A percentile compares a stretch with the other conserved stretches of the same genome.
These are phyloP conservation scores for Dromococcyx pavoninus DNA, from an alignment of 2,797 vertebrate species.

Conservation along the genomic window DNA sequence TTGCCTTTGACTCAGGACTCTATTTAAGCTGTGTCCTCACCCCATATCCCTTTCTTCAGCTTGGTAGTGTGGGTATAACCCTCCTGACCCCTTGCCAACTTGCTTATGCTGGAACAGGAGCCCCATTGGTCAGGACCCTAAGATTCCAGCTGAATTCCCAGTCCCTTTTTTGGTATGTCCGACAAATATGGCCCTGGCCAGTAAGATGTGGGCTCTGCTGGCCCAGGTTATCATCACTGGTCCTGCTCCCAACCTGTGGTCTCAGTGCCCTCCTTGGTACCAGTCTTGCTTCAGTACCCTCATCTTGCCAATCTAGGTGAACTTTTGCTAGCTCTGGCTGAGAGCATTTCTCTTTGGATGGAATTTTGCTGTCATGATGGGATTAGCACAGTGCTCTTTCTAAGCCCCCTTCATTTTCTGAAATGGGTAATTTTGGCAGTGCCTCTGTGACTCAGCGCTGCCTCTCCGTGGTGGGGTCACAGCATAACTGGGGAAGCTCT, in stretches of 20 bases:
- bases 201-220: background rate
- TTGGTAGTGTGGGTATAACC: no score
- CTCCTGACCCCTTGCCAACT: background rate
- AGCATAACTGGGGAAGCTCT: rapidly evolving
- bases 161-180: background rate
- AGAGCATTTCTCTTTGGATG: no score
- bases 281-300: background rate
- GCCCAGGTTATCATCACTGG: no score
- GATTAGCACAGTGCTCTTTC: background rate
- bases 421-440: background rate
- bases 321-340: no score
- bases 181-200: background rate
- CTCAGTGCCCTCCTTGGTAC: background rate
- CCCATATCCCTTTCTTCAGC: no score
- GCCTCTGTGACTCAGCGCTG: background rate
- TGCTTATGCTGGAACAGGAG: no score
- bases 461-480: background rate
- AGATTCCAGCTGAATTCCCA: background rate
- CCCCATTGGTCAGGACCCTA: rapidly evolving
- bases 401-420: background rate
- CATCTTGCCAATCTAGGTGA: background rate
- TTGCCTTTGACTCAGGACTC: background rate
- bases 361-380: no score
- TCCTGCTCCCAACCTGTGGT: background rate
- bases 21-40: background rate